Base-by-base conservation (phyloP, 2,888 invertebrate genomes). In the Rugalucina vietnamica region DNA sequence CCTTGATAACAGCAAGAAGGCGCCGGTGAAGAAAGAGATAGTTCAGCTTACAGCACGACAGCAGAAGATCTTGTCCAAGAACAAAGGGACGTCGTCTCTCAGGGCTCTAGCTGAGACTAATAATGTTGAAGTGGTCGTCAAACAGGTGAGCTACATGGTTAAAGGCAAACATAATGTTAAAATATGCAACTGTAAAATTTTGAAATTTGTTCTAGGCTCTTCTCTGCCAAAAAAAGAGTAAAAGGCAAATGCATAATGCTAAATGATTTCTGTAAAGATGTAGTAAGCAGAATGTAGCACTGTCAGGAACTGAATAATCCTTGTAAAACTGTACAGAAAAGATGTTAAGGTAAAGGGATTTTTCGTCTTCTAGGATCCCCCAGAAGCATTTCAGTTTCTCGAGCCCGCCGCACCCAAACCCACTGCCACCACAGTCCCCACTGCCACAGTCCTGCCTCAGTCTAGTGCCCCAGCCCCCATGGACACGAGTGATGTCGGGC, bases 401-500 rank as follows among this genome's bases (percentile, higher is more conserved):
- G 84, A 84, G 65, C 84, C 85, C 27, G 43, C 75, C 8, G 37
- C 70, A 39, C 79, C 84, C 79, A 81, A 84, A 65, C 24, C 81
- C 34, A 82, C 83, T n/a, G 29, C 84, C 34, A 82, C 82, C n/a
- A 78, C 71, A 32, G 75, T 85, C 12, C 75, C 88, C 12, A 84
- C 88, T 76, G 80, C 84, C 24, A 81, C 85, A 29, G 84, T 82
- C 24, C 80, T 84, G n/a, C 85, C 87, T 49, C 87, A 85, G 34
- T 74, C 71, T 24, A 75, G 78, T 60, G 83, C 77, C 8, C 87
- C 88, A 27, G 90, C 89, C 36, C 91, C 91, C 73, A 93, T 93
- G 93, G 92, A 93, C 84, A 91, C 91, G 24, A 91, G 92, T 88
- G 92, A 91, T 75, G 90, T 90, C 72, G 90, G 87, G n/a, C 88